Percentiles rank a stretch among this genome's conserved stretches.
phyloP scores from a whole-genome alignment of 2,113 vertebrate species.

The Eupsittula cactorum region DNA sequence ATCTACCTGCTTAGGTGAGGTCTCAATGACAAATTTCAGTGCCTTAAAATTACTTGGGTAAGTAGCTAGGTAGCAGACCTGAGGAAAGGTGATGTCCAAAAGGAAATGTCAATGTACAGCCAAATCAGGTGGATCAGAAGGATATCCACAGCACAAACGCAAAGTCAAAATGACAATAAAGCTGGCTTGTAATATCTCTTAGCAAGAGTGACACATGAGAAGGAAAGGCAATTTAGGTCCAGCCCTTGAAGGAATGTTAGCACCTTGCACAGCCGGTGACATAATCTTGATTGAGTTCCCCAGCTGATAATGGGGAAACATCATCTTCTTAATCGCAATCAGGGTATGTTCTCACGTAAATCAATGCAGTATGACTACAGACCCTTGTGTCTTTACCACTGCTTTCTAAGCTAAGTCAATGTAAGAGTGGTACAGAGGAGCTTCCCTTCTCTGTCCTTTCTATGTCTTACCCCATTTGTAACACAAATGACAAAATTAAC shows the following conservation, averaged over 20 bases:
- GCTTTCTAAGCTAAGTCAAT: neutral
- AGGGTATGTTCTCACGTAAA: neutral
- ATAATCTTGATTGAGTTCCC: neutral
- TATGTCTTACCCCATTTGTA: neutral
- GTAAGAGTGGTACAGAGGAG: neutral
- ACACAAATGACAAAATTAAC: neutral
- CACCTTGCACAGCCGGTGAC: neutral
- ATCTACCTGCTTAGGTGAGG: neutral
- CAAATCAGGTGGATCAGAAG: neutral
- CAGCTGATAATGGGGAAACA: neutral
- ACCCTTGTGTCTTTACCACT: neutral
- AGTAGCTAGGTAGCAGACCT: neutral
- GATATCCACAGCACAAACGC: neutral
- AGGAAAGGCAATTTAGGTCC: neutral
- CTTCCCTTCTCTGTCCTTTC: neutral
- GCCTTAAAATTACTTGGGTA: neutral
- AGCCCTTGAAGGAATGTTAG: neutral
- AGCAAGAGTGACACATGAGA: neutral
- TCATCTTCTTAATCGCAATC: neutral
- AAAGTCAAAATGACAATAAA: neutral
- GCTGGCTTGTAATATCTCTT: neutral
- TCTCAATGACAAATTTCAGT: neutral
- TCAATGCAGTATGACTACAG: neutral
- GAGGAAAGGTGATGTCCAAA: neutral
- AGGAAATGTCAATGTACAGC: neutral